phyloP scores from a whole-genome alignment of 2,888 invertebrate species.

The Nymphalis c-album region DNA sequence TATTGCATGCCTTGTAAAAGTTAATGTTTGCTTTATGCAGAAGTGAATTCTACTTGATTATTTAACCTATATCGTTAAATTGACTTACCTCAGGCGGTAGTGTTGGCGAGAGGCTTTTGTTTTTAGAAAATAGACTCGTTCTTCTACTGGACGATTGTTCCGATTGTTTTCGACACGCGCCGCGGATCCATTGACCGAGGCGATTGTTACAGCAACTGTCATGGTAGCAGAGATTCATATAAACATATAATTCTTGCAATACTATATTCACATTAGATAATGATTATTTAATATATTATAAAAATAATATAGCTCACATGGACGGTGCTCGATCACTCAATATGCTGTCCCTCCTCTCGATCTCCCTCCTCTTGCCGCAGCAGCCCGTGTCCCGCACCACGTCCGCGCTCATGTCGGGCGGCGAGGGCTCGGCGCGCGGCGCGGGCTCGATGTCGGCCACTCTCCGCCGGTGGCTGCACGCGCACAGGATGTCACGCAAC shows the following conservation, averaged over 20 bases:
- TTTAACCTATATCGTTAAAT: background rate
- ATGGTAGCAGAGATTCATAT: no score
- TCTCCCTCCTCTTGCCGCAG: slow-evolving; percentile 69
- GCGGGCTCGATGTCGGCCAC: slow-evolving; percentile 54
- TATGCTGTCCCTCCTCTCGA: slow-evolving; percentile 79
- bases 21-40: no score
- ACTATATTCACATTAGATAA: no score
- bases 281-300: no score
- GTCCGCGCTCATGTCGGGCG: slow-evolving; percentile 46
- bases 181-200: slow-evolving; percentile 65
- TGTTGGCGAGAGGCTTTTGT: slow-evolving; percentile 85
- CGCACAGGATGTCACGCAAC: slow-evolving; percentile 71
- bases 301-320: slow-evolving; percentile 51
- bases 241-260: no score
- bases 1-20: no score
- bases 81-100: slow-evolving; percentile 82
- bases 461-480: slow-evolving; percentile 58
- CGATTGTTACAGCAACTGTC: slow-evolving; percentile 67
- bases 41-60: background rate
- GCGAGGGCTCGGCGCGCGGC: slow-evolving; percentile 48
- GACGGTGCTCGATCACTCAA: slow-evolving; percentile 73
- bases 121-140: slow-evolving; percentile 84
- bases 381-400: slow-evolving; percentile 61
- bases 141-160: slow-evolving; percentile 81
- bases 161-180: slow-evolving; percentile 70